These are phyloP conservation scores for Colossoma macropomum DNA, from an alignment of 2,113 vertebrate species.

Conservation along the genomic window DNA sequence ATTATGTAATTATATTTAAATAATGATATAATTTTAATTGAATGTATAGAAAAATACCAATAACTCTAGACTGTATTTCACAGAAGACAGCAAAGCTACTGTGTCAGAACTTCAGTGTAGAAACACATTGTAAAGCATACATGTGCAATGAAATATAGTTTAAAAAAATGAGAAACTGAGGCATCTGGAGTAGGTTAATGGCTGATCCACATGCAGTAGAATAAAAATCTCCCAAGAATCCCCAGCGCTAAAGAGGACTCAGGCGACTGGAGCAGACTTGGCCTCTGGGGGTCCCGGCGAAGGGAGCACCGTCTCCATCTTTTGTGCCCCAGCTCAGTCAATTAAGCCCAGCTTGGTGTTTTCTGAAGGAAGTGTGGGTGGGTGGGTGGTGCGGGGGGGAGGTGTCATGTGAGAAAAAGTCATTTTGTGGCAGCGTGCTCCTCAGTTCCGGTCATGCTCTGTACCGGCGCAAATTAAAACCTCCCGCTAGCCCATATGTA, in stretches of 20 bases:
- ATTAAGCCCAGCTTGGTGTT: constrained; percentile 78
- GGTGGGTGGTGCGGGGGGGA: constrained; percentile 5
- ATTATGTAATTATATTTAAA: too few species aligned
- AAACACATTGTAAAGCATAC: neutral
- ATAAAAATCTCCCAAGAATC: constrained; percentile 46
- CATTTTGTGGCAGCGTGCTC: constrained; percentile 76
- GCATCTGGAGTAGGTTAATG: constrained; percentile 50
- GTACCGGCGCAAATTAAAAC: constrained; percentile 81
- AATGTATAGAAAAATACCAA: too few species aligned
- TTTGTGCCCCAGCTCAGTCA: constrained; percentile 75
- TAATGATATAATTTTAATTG: too few species aligned
- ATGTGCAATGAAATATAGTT: neutral
- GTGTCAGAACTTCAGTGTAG: too few species aligned
- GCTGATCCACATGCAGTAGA: constrained; percentile 37
- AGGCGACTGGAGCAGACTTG: constrained; percentile 2
- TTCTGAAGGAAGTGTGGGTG: constrained; percentile 48
- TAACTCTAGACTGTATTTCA: too few species aligned
- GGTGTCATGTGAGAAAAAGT: constrained; percentile 76
- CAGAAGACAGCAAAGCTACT: too few species aligned
- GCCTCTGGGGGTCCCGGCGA: constrained; percentile 57
- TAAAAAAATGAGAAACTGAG: neutral
- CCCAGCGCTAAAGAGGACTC: constrained; percentile 27
- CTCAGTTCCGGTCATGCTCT: constrained; percentile 84
- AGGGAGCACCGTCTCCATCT: constrained; percentile 70
- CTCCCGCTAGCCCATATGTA: constrained; percentile 78